These are phyloP conservation scores for Bombylius major DNA, from an alignment of 2,888 invertebrate genomes.

Conservation along the genomic window DNA sequence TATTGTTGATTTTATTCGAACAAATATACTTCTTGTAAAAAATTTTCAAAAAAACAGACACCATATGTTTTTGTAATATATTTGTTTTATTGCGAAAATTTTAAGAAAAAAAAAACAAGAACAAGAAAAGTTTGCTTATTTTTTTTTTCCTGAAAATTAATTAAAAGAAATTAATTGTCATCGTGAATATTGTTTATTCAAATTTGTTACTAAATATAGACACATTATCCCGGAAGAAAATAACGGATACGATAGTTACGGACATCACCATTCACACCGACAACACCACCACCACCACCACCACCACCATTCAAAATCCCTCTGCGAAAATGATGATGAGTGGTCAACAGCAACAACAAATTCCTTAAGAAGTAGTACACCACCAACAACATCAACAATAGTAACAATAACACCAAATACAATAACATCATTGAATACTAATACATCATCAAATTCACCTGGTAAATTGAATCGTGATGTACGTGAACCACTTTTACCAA, in stretches of 20 bases:
- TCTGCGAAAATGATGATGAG: constrained; percentile 43
- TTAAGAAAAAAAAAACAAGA: too few species aligned
- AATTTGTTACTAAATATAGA: constrained; percentile 23
- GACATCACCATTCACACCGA: neutral
- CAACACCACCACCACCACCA: neutral
- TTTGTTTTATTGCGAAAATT: too few species aligned
- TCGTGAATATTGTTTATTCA: too few species aligned
- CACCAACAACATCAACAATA: neutral
- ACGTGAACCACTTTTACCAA: constrained; percentile 42
- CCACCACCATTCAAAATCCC: constrained; percentile 44
- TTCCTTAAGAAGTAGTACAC: neutral
- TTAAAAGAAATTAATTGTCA: too few species aligned
- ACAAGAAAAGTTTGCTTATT: too few species aligned
- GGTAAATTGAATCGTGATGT: constrained; percentile 23
- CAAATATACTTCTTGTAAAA: too few species aligned
- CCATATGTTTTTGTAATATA: too few species aligned
- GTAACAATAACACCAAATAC: neutral
- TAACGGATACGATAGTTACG: constrained; percentile 5
- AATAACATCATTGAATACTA: neutral
- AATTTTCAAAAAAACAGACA: too few species aligned
- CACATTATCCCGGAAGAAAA: constrained; percentile 64
- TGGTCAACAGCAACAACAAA: constrained; percentile 30
- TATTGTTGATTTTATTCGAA: too few species aligned
- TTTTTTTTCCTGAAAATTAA: too few species aligned
- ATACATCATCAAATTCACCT: constrained; percentile 11